Evolutionary conservation across 2,113 vertebrate genomes (phyloP), one percentile per base, ranked within the genome.

Genomic region (Pseudorasbora parva): DNA sequence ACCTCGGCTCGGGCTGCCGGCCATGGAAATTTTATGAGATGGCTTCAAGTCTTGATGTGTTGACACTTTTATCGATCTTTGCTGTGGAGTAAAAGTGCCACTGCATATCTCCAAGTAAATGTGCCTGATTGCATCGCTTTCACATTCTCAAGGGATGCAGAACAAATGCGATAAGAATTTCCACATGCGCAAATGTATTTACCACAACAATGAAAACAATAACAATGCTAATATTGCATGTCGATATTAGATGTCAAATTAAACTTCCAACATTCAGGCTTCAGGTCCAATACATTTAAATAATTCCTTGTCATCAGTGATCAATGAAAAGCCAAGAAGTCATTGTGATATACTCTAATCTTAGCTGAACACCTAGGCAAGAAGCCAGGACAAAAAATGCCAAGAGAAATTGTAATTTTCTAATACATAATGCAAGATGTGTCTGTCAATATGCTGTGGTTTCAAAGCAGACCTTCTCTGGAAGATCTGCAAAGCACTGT

Each of bases 1-100:
- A 72, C 76, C 49, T 85, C 49, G 2, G 19, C 57, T 72, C n/a
- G 37, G 21, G 41, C 83, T 77, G 57, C 82, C 41, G 85, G 74
- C 87, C 56, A 86, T 81, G 73, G 14, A 47, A 64, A 30, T 12
- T 72, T 86, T 82, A 82, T 88, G 84, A 91, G 90, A 88, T 62
- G 74, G 62, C 37, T 60, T 81, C 60, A 72, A 82, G 82, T 84
- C 82, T 57, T 74, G 82, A 88, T 81, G 82, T 57, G 74, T 57
- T 89, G 89, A 89, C 90, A 91, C 84, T 88, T 89, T 77, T 89
- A 92, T 90, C 89, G 91, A 92, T 91, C 88, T 43, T 51, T 10
- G 19, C 25, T 66, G 23, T 4, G 43, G 37, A 49, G 43, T 43
- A 87, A 90, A 60, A 87, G 56, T 64, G 82, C 82, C 82, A 87